phyloP scores from a whole-genome alignment of 2,113 vertebrate species.

The Tragulus kanchil region DNA sequence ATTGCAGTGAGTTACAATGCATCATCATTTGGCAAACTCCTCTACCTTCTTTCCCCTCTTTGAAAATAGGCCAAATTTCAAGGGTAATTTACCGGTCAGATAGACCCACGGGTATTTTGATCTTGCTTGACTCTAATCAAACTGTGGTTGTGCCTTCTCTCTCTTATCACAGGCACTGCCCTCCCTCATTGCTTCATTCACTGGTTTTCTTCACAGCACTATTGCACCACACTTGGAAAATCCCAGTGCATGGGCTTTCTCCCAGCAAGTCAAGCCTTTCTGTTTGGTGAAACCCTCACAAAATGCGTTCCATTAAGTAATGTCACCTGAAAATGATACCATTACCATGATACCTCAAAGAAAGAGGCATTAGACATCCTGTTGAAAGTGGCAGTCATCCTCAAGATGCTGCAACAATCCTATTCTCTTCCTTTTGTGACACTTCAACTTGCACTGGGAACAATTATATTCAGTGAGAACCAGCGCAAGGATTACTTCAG shows the following conservation, averaged over 20 bases:
- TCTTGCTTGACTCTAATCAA: conserved; percentile 61
- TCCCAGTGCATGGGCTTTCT: conserved; percentile 46
- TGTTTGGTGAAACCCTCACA: conserved; percentile 57
- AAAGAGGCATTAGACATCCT: conserved; percentile 59
- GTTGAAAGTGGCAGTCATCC: conserved; percentile 71
- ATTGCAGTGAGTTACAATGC: conserved; percentile 36
- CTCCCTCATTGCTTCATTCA: conserved; percentile 57
- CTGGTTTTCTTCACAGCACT: conserved; percentile 62
- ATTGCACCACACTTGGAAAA: conserved; percentile 70
- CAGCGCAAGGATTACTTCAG: conserved; percentile 73
- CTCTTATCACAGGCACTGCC: conserved; percentile 55
- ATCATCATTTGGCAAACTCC: conserved; percentile 57
- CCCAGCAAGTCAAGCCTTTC: conserved; percentile 60
- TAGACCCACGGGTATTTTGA: conserved; percentile 55
- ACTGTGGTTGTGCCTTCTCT: conserved; percentile 45
- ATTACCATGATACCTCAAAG: conserved; percentile 60
- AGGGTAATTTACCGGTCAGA: conserved; percentile 17
- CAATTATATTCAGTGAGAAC: conserved; percentile 75
- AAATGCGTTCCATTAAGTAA: conserved; percentile 63
- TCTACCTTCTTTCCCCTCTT: conserved; percentile 31
- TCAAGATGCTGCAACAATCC: conserved; percentile 66
- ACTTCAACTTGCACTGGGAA: conserved; percentile 75
- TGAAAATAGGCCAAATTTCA: conserved; percentile 66
- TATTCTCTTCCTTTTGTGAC: conserved; percentile 78
- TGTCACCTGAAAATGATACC: conserved; percentile 67